Base-by-base conservation (phyloP, 1,140 invertebrate species). In the Apis florea region DNA sequence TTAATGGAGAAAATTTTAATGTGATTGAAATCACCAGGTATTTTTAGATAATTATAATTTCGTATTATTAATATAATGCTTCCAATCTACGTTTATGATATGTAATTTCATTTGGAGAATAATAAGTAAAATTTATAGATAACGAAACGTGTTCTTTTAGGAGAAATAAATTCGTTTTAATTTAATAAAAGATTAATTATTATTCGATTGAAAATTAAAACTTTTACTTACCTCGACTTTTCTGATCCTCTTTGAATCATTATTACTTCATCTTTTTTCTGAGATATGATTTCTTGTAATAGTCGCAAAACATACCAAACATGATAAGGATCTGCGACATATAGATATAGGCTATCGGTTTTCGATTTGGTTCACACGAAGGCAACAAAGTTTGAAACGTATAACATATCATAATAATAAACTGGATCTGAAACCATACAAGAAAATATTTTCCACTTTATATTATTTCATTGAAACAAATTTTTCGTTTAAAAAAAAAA, bases 301-400 rank as follows among this genome's bases (percentile, higher is more conserved):
- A 97, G 72, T 96, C 94, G 82, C 95, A 95, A 89, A 97, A 97
- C 92, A 96, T 94, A 89, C 96, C 95, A 84, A 96, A 96, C 73
- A 96, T 95, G 68, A 96, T 89, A 61, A 94, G 59, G 3, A 96
- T 93, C 89, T 96, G 95, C 26, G 94, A 92, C 81, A 96, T 93
- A 92, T 95, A 94, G 15, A 96, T 85, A 13, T 93, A 91, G 9
- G 93, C 90, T 11, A 95, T 88, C 59, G 94, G 94, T 82, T 90
- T 93, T 5, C 88, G 87, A 47, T 94, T 94, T 13, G 94, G 94
- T 1, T 93, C 90, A 85, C 95, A 96, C 31, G 93, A 93, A 9
- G 95, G 95, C 70, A 94, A 82, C 66, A 96, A 90, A 15, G 94
- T 93, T 90, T 95, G 94, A 1, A 92, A 75, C 21, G 94, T 93